These are phyloP conservation scores for Lepidocyrtoides sp. DNA, from an alignment of 2,888 invertebrate species.

Conservation along the genomic window DNA sequence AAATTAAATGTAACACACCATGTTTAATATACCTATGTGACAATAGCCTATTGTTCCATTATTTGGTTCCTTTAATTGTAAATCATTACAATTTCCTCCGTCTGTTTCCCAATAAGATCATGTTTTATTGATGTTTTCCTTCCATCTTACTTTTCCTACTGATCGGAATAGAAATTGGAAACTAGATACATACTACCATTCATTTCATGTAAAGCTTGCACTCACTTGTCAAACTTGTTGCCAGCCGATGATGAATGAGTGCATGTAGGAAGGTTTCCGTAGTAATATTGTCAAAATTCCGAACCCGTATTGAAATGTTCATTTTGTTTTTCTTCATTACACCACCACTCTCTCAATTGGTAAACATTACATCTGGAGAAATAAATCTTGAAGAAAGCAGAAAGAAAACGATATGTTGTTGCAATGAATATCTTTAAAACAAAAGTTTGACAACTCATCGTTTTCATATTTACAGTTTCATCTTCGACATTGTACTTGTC, in stretches of 20 bases:
- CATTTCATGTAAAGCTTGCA: slow-evolving; percentile 50
- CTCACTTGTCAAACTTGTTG: slow-evolving; percentile 76
- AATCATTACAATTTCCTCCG: too few species aligned
- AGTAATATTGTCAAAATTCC: slow-evolving; percentile 60
- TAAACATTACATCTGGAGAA: not conserved
- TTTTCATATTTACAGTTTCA: too few species aligned
- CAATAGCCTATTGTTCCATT: too few species aligned
- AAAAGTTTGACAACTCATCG: too few species aligned
- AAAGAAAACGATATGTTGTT: not conserved
- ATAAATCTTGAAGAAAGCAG: not conserved
- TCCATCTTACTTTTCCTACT: too few species aligned
- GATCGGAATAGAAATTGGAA: not conserved
- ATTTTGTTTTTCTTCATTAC: not conserved
- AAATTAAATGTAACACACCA: too few species aligned
- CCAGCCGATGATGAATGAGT: slow-evolving; percentile 79
- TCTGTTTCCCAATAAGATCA: too few species aligned
- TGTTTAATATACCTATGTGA: too few species aligned
- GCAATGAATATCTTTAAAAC: too few species aligned
- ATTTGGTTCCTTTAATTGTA: too few species aligned
- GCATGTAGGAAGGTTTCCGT: slow-evolving; percentile 60
- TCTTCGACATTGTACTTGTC: too few species aligned
- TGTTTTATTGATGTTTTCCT: too few species aligned
- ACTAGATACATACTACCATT: not conserved
- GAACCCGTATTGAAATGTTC: not conserved
- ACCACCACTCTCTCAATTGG: not conserved